These are phyloP conservation scores for Ictidomys tridecemlineatus DNA, from an alignment of 2,113 vertebrate genomes.

Conservation along the genomic window DNA sequence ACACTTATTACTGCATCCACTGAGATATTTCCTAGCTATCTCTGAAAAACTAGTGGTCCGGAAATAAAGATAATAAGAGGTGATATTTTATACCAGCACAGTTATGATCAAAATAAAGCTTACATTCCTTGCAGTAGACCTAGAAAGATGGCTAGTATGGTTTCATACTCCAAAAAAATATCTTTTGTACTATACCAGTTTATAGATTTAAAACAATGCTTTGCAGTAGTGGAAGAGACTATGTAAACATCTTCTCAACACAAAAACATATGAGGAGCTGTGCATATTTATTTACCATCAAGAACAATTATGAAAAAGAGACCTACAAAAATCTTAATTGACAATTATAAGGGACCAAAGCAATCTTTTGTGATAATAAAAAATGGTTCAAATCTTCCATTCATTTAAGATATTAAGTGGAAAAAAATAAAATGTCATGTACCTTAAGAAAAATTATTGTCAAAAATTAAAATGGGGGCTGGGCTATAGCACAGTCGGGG, in stretches of 20 bases:
- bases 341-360: background rate
- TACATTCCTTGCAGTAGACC: background rate
- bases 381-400: background rate
- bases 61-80: conserved; percentile 7
- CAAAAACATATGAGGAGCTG: background rate
- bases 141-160: background rate
- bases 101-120: background rate
- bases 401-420: background rate
- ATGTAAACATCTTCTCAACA: background rate
- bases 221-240: background rate
- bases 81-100: background rate
- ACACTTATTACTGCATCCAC: background rate
- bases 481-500: background rate
- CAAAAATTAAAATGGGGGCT: background rate
- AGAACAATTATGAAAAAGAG: background rate
- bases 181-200: background rate
- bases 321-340: background rate
- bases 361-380: background rate
- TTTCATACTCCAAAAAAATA: background rate
- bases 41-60: background rate
- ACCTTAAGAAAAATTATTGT: background rate
- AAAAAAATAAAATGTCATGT: background rate
- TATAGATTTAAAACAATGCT: background rate
- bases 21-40: background rate
- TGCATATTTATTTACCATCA: background rate